Evolutionary conservation across 53 echinoderm and acorn worm genomes (phyloP), one percentile per base, ranked within the genome.

Genomic region (Astropecten irregularis): DNA sequence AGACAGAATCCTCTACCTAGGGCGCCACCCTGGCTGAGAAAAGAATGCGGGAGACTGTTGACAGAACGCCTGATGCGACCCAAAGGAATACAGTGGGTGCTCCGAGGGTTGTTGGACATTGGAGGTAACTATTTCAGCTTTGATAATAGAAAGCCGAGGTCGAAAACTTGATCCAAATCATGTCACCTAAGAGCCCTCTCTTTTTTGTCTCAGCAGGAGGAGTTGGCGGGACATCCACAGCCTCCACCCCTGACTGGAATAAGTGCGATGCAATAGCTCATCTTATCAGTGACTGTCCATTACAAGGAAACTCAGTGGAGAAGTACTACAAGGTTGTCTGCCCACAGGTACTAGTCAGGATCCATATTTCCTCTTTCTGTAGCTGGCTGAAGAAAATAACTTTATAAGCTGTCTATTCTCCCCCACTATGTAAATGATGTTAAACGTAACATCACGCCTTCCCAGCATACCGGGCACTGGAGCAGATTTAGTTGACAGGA

Each of bases 11-110:
- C 93, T 28, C 84, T 96, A 14, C 94, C 90, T 21, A 90, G 85
- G 55, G 81, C 92, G 9, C 99, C 99, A 11, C 47, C 7, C 18
- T 99, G 99, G 99, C 83, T 99, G 77, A 88, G 71, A 19, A 72
- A 72, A 37, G 86, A 91, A 25, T 95, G 99, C 79, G 94, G 94
- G 10, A 56, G 61, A 35, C 77, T 99, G 38, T 65, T 99, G 36
- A 49, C 92, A 28, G 92, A 99, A 48, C 88, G 92, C 31, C 39
- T 97, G 36, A 86, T 99, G 88, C 63, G 88, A 27, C 89, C 83
- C 4, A 90, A 90, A 55, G 99, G 99, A 30, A 90, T 99, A 2
- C 89, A 90, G 65, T 71, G 69, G 71, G 85, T 95, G 55, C 71
- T 99, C 10, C 72, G 83, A 31, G 94, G 92, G 30, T 61, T 94